Conservation (phyloP, 2,888 invertebrate genomes). For the Drosophila picticornis region DNA sequence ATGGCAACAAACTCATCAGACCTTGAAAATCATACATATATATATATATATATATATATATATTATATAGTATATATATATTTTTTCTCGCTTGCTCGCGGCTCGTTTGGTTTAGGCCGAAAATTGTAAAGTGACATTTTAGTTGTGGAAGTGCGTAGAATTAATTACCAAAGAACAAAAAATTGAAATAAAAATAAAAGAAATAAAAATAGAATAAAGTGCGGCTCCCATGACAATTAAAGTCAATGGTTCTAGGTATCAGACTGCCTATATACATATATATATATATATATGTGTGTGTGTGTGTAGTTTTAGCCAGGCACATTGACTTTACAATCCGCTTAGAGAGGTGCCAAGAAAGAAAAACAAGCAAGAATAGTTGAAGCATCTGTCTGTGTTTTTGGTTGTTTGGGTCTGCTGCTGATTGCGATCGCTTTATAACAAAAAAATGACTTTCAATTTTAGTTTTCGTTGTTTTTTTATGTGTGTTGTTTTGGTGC, state of each 20-base stretch:
- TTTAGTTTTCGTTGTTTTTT: conserved; percentile 29
- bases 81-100: not conserved
- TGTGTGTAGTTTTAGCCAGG: conserved; percentile 8
- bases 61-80: not conserved
- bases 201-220: conserved; percentile 51
- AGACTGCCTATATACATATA: not conserved
- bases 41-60: not conserved
- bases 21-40: conserved; percentile 65
- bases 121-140: conserved; percentile 64
- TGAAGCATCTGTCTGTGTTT: conserved; percentile 30
- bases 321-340: conserved; percentile 63
- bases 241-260: conserved; percentile 29
- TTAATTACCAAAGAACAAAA: conserved; percentile 59
- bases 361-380: not conserved
- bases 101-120: conserved; percentile 46
- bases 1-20: conserved; percentile 80
- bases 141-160: conserved; percentile 74
- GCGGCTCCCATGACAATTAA: conserved; percentile 69
- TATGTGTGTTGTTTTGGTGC: not conserved
- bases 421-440: conserved; percentile 51
- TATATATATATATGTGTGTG: not conserved
- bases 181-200: conserved; percentile 16
- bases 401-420: conserved; percentile 11
- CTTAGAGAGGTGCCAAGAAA: conserved; percentile 39
- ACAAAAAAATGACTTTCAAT: conserved; percentile 66